Conservation (phyloP, 2,113 vertebrate genomes). For the Gambusia holbrooki region DNA sequence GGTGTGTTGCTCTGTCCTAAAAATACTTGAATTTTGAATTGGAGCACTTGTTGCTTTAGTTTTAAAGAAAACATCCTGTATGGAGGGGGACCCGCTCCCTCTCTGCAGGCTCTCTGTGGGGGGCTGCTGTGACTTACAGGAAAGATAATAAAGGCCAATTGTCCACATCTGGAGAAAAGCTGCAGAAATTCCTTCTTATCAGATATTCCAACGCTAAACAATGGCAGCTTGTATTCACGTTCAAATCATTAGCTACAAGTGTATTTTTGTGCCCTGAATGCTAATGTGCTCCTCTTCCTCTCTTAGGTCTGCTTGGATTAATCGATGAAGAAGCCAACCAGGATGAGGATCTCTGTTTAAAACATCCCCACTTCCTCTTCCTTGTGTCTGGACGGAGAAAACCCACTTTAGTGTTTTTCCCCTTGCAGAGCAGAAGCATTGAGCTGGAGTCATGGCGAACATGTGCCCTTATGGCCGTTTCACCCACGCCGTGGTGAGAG, state of each 20-base stretch:
- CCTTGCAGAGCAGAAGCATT: background rate
- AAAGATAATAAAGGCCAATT: slow-evolving; percentile 59
- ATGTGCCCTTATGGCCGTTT: slow-evolving; percentile 83
- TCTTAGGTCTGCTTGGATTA: background rate
- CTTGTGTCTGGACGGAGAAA: background rate
- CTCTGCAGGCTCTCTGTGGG: slow-evolving; percentile 43
- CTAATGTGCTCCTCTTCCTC: background rate
- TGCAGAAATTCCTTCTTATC: slow-evolving; percentile 29
- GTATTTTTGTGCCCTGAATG: slow-evolving; percentile 26
- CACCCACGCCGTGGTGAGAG: slow-evolving; percentile 89
- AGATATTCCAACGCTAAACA: slow-evolving; percentile 42
- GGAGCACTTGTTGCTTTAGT: slow-evolving; percentile 53
- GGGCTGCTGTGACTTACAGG: slow-evolving; percentile 31
- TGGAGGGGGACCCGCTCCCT: slow-evolving; percentile 27
- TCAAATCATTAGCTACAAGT: background rate
- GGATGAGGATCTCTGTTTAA: background rate
- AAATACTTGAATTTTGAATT: slow-evolving; percentile 22
- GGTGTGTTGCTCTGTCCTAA: background rate
- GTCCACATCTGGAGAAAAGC: slow-evolving; percentile 39
- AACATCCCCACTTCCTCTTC: background rate
- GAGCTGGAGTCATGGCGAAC: slow-evolving; percentile 72
- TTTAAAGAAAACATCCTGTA: slow-evolving; percentile 47
- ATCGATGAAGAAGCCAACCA: background rate
- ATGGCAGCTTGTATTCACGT: slow-evolving; percentile 23
- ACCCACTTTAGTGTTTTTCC: background rate